Evolutionary conservation across 2,797 vertebrate species (phyloP).

Genomic region (Myotis findleyi): DNA sequence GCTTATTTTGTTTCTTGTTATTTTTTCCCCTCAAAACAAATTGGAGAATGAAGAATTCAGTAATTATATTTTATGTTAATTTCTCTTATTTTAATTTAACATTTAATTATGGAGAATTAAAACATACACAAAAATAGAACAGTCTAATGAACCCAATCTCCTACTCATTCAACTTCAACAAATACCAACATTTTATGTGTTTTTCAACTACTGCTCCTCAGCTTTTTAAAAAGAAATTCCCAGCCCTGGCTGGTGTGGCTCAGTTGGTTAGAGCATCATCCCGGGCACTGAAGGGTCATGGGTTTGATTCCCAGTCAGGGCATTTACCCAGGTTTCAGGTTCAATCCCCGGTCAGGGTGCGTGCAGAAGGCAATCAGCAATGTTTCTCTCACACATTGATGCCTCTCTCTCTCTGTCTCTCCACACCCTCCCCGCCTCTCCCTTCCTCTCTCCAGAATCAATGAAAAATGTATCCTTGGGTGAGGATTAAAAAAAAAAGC

Average conservation of each 20-base stretch:
- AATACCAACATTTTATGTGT: conserved; percentile 43
- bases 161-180: conserved; percentile 52
- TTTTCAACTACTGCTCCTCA: background rate
- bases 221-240: conserved; percentile 55
- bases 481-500: background rate
- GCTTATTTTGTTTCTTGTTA: conserved; percentile 16
- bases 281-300: background rate
- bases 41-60: conserved; percentile 55
- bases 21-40: background rate
- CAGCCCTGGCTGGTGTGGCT: background rate
- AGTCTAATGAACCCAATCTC: conserved; percentile 35
- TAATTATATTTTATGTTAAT: conserved; percentile 56
- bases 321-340: too few relatives aligned
- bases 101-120: conserved; percentile 49
- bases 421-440: background rate
- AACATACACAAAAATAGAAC: conserved; percentile 38
- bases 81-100: conserved; percentile 61
- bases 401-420: background rate
- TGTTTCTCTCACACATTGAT: background rate
- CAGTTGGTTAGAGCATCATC: background rate
- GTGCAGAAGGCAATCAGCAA: background rate
- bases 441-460: background rate
- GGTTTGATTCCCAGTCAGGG: too few relatives aligned
- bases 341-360: background rate
- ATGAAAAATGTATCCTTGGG: background rate